Percentiles rank a stretch among this genome's conserved stretches.
phyloP scores from a whole-genome alignment of 2,888 invertebrate genomes.

The Drosophila lutescens region DNA sequence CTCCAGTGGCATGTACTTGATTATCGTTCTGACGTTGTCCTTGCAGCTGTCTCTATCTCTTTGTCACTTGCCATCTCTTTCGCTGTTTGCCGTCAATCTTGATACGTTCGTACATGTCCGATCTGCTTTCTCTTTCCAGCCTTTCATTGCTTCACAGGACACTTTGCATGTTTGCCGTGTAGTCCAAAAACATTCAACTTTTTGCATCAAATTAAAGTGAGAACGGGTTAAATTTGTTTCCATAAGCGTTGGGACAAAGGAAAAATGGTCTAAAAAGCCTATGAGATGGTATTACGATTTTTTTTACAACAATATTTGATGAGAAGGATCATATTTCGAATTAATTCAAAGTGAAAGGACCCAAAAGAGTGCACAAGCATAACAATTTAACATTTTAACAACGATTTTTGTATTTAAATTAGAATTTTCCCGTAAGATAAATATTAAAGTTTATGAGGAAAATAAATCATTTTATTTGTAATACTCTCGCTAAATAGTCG shows the following conservation, averaged over 20 bases:
- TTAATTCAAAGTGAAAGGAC: no score
- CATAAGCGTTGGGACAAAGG: neutral
- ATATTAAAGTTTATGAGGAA: no score
- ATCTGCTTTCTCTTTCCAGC: neutral
- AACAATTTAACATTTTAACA: no score
- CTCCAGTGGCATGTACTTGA: conserved; percentile 79
- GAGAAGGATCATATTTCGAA: no score
- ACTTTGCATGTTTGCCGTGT: conserved; percentile 11
- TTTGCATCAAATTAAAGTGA: neutral
- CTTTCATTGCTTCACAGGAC: neutral
- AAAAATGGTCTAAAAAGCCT: no score
- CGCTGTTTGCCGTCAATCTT: conserved; percentile 5
- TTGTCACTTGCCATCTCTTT: conserved; percentile 18
- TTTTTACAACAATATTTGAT: no score
- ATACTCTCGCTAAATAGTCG: no score
- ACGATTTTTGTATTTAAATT: no score
- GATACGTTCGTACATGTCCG: neutral
- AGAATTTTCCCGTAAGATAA: no score
- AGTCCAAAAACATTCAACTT: neutral
- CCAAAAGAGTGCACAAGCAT: no score
- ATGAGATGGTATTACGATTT: no score
- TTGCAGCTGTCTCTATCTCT: conserved; percentile 41
- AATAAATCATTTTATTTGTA: no score
- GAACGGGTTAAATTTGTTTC: neutral
- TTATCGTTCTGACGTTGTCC: conserved; percentile 51